phyloP scores from a whole-genome alignment of 1,140 invertebrate species.

The Lepidurus packardi region DNA sequence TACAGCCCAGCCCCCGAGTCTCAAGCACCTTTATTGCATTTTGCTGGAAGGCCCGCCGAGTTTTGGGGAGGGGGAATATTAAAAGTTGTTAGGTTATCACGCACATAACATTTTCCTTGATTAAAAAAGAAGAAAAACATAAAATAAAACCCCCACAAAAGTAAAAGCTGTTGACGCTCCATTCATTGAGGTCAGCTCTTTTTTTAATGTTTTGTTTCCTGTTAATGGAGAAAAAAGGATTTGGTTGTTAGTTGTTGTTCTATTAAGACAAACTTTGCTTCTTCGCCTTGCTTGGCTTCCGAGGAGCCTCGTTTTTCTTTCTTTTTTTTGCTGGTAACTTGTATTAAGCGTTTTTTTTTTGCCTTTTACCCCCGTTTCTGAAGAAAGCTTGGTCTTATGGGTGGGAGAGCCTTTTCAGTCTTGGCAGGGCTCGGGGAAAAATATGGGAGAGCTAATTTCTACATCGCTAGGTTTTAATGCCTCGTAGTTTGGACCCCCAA shows the following conservation, averaged over 20 bases:
- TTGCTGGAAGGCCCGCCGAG: too few species aligned
- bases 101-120: not conserved
- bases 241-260: constrained; percentile 4
- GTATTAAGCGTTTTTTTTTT: not conserved
- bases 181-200: not conserved
- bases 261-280: constrained; percentile 12
- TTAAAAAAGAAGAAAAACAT: not conserved
- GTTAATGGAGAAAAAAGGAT: not conserved
- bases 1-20: too few species aligned
- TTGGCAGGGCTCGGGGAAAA: not conserved
- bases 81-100: too few species aligned
- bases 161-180: not conserved
- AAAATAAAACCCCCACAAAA: not conserved
- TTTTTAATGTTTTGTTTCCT: not conserved
- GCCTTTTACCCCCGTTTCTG: not conserved
- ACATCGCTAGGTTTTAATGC: constrained; percentile 19
- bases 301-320: not conserved
- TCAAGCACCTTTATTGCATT: too few species aligned
- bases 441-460: constrained; percentile 19
- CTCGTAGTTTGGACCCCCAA: not conserved
- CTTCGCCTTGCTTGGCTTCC: not conserved
- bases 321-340: not conserved
- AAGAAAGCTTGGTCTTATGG: constrained; percentile 1
- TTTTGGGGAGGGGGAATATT: too few species aligned
- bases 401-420: not conserved